These are phyloP conservation scores for Corapipo altera DNA, from an alignment of 2,113 vertebrate species.

Conservation along the genomic window DNA sequence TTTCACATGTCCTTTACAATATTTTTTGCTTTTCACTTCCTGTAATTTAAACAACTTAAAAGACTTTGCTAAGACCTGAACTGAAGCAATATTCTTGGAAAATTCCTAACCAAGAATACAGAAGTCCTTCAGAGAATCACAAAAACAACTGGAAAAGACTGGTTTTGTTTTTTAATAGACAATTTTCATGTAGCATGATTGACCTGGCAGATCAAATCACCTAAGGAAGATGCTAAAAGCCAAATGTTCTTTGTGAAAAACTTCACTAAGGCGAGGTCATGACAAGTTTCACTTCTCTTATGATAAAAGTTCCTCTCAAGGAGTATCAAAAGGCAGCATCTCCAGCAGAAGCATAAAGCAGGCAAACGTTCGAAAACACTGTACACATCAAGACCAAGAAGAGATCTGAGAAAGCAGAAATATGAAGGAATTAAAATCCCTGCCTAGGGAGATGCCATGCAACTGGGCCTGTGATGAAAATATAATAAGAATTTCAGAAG, in stretches of 20 bases:
- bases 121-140: background rate
- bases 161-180: background rate
- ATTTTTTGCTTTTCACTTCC: background rate
- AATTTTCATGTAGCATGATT: background rate
- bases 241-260: background rate
- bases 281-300: background rate
- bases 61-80: background rate
- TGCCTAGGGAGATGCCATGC: background rate
- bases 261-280: background rate
- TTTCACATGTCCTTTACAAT: background rate
- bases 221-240: background rate
- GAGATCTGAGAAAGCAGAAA: background rate
- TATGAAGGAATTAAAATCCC: background rate
- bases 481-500: background rate
- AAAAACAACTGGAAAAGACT: background rate
- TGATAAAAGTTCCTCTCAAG: background rate
- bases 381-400: background rate
- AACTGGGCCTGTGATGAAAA: background rate
- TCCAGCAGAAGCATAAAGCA: background rate
- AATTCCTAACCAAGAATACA: background rate
- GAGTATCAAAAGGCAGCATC: background rate
- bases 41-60: background rate
- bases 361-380: accelerated
- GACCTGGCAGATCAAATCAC: background rate
- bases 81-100: background rate